These are phyloP conservation scores for Pterocles orientalis DNA, from an alignment of 2,113 vertebrate species.

Conservation along the genomic window DNA sequence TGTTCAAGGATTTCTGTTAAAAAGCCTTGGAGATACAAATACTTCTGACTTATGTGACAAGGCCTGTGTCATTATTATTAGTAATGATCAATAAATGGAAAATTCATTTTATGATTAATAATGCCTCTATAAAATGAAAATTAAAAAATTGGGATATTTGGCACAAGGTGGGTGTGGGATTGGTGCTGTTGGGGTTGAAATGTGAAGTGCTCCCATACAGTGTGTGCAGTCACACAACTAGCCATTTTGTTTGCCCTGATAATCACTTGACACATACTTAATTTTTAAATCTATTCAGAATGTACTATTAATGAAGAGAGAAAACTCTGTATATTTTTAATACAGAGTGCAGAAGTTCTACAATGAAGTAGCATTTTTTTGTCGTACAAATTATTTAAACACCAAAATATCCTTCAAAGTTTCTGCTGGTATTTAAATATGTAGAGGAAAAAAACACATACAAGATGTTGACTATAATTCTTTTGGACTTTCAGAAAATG, in stretches of 20 bases:
- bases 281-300: not conserved
- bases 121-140: not conserved
- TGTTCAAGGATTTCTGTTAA: not conserved
- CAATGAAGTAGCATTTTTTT: not conserved
- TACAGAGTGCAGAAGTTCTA: not conserved
- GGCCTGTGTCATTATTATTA: not conserved
- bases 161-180: not conserved
- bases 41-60: not conserved
- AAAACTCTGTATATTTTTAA: not conserved
- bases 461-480: not conserved
- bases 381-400: not conserved
- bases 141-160: not conserved
- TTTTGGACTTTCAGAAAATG: not conserved
- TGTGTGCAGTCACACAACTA: not conserved
- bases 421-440: conserved; percentile 13
- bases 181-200: not conserved
- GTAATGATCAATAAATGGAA: not conserved
- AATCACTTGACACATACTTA: not conserved
- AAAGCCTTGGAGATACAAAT: not conserved
- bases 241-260: not conserved
- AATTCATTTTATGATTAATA: not conserved
- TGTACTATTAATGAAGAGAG: not conserved
- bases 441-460: not conserved
- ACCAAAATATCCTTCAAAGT: not conserved
- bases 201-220: not conserved